Conservation (phyloP, 1,140 invertebrate genomes). For the Apis florea region DNA sequence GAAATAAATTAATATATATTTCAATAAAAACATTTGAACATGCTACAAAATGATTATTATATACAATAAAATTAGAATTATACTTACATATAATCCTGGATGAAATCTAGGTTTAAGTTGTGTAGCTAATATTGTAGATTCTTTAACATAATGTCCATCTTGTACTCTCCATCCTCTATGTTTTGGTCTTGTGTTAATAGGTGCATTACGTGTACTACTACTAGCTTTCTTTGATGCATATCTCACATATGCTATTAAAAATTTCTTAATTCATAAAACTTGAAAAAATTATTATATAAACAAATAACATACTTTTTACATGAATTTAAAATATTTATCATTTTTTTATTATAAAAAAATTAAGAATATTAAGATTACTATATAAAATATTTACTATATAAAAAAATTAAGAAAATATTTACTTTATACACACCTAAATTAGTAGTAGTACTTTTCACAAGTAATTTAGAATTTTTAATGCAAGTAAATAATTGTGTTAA, state of each 20-base stretch:
- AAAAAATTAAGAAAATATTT: neutral
- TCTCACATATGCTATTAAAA: slow-evolving; percentile 75
- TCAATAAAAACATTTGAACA: slow-evolving; percentile 14
- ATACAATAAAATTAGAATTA: slow-evolving; percentile 7
- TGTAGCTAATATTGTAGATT: slow-evolving; percentile 85
- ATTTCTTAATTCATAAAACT: slow-evolving; percentile 8
- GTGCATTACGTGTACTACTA: slow-evolving; percentile 84
- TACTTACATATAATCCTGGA: slow-evolving; percentile 89
- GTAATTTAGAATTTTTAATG: slow-evolving; percentile 16
- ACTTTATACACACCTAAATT: slow-evolving; percentile 45
- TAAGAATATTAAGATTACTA: neutral
- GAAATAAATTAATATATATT: slow-evolving; percentile 59
- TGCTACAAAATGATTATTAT: too few species aligned
- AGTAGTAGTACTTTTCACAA: neutral
- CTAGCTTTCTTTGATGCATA: slow-evolving; percentile 86
- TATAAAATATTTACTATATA: neutral
- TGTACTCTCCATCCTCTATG: slow-evolving; percentile 86
- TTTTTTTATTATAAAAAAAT: neutral
- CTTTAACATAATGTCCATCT: slow-evolving; percentile 84
- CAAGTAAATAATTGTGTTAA: slow-evolving; percentile 24
- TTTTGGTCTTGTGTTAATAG: slow-evolving; percentile 84
- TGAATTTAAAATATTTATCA: neutral
- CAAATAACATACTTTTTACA: neutral
- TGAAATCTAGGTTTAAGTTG: slow-evolving; percentile 87
- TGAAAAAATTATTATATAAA: slow-evolving; percentile 2